Evolutionary conservation across 2,797 vertebrate species (phyloP), one percentile per base, ranked within the genome.

Genomic region (Lateolabrax maculatus): DNA sequence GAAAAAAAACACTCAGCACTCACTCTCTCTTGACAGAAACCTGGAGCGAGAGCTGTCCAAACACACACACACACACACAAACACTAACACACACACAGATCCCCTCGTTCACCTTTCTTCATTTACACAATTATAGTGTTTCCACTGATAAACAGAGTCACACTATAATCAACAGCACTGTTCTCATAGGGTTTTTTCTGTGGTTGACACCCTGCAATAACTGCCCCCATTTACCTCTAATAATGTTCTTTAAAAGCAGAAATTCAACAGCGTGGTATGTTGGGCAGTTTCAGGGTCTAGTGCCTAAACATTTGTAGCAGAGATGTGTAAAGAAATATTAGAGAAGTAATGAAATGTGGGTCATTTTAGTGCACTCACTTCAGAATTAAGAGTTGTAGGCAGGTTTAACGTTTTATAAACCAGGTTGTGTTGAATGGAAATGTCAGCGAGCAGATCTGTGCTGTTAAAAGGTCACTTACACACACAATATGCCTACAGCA

Each of bases 1-100:
- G 83, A 82, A 85, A 90, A 86, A 87, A 70, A 86, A 84, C 81
- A 86, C 81, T 87, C 82, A 72, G 75, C 84, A 73, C 83, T 84
- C 86, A 71, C 80, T 88, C 74, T 46, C 71, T 86, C 70, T 34
- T 84, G 77, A 91, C 79, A 84, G 80, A 79, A 85, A 88, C 79
- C 81, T 84, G 85, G 80, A 83, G 71, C 66, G 15, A 69, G 71
- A 75, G 67, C 66, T 63, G 83, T 80, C 72, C 75, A 79, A 51
- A 84, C 75, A 78, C 75, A 74, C 63, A 61, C 52, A 29, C 56
- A 16, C 53, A 18, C 46, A 60, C 56, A 19, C 34, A 52, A 41
- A 49, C 46, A 63, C 21, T 51, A 55, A 8, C 53, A 29, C 39
- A 51, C 62, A 41, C 77, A 43, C 66, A 21, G 52, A 43, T n/a